Evolutionary conservation across 2,113 vertebrate species (phyloP).

Genomic region (Danionella cerebrum): DNA sequence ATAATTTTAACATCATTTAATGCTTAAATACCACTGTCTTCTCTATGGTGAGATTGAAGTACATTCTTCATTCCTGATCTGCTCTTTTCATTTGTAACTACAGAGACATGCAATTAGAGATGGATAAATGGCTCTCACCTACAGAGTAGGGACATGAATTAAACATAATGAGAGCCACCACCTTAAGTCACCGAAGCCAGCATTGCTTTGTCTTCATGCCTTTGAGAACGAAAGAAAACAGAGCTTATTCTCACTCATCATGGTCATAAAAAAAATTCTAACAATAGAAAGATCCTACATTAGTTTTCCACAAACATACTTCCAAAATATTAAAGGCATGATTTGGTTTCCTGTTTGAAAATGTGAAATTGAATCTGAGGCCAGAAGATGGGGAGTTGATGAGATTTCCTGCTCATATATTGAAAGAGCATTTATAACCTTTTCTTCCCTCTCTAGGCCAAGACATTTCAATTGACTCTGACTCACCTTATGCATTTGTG

Average conservation of each 20-base stretch:
- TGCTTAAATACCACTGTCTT: background rate
- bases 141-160: slow-evolving; percentile 8
- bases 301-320: slow-evolving; percentile 1
- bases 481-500: background rate
- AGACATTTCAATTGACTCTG: background rate
- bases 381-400: slow-evolving; percentile 14
- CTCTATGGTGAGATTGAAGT: background rate
- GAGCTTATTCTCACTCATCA: slow-evolving; percentile 4
- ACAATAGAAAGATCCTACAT: background rate
- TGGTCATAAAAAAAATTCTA: slow-evolving; percentile 1
- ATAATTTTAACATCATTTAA: too few relatives aligned
- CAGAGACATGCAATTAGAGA: background rate
- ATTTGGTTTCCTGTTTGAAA: slow-evolving; percentile 22
- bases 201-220: background rate
- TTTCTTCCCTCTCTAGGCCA: background rate
- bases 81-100: background rate
- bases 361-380: slow-evolving; percentile 30
- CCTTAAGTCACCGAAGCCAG: slow-evolving; percentile 25
- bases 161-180: slow-evolving; percentile 24
- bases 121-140: slow-evolving; percentile 25
- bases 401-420: slow-evolving; percentile 21
- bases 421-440: slow-evolving; percentile 5
- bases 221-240: slow-evolving; percentile 16
- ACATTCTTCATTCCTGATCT: background rate
- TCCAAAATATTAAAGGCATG: slow-evolving; percentile 9